phyloP scores from a whole-genome alignment of 2,888 invertebrate species.

The Callinectes sapidus region DNA sequence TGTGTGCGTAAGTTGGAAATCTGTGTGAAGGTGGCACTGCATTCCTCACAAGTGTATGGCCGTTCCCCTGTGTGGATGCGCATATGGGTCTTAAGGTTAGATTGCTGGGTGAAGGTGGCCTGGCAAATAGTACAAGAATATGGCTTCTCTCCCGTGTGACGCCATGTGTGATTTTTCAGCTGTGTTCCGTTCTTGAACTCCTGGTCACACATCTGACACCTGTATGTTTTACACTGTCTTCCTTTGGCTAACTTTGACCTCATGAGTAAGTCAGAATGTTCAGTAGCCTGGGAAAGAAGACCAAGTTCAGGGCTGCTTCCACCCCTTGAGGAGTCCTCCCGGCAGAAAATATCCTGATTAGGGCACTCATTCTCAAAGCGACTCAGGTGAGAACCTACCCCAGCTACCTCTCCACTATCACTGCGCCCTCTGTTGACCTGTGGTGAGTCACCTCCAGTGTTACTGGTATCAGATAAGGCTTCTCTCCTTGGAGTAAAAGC shows the following conservation, averaged over 20 bases:
- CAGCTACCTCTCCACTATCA: slow-evolving; percentile 44
- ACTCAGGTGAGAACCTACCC: slow-evolving; percentile 25
- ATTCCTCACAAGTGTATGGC: slow-evolving; percentile 69
- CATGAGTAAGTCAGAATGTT: slow-evolving; percentile 37
- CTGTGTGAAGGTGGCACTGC: slow-evolving; percentile 72
- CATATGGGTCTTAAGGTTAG: slow-evolving; percentile 71
- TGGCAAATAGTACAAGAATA: slow-evolving; percentile 70
- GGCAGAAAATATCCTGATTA: slow-evolving; percentile 47
- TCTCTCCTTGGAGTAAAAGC: slow-evolving; percentile 50
- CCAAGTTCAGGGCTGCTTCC: slow-evolving; percentile 46
- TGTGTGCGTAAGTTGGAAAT: slow-evolving; percentile 71
- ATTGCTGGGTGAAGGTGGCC: slow-evolving; percentile 71
- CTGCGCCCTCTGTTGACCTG: slow-evolving; percentile 46
- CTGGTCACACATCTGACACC: slow-evolving; percentile 62
- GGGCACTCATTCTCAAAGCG: slow-evolving; percentile 47
- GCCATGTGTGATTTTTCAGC: slow-evolving; percentile 71
- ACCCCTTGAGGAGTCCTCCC: slow-evolving; percentile 43
- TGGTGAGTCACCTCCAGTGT: slow-evolving; percentile 33
- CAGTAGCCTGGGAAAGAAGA: slow-evolving; percentile 43
- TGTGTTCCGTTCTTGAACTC: slow-evolving; percentile 70
- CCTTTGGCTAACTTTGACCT: slow-evolving; percentile 53
- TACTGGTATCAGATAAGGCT: slow-evolving; percentile 29
- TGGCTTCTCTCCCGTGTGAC: slow-evolving; percentile 72
- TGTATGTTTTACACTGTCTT: slow-evolving; percentile 62
- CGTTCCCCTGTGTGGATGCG: slow-evolving; percentile 72